phyloP scores from a whole-genome alignment of 2,888 invertebrate species.

The Erebia ligea region DNA sequence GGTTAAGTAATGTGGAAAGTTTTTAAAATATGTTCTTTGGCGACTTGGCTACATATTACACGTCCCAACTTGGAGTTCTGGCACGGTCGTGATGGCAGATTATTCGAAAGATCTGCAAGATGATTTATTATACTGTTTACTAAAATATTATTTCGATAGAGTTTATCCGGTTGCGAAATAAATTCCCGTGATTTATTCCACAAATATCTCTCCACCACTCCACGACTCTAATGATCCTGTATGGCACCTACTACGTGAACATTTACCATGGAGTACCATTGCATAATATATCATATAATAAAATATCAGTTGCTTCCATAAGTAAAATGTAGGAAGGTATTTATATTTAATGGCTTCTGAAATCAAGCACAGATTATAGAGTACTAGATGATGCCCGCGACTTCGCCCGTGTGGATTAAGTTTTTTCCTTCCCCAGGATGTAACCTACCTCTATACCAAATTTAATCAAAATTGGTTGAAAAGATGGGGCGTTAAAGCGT shows the following conservation, averaged over 20 bases:
- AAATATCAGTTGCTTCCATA: not conserved
- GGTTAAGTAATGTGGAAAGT: slow-evolving; percentile 34
- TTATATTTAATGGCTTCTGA: not conserved
- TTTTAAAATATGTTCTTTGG: slow-evolving; percentile 34
- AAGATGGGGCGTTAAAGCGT: too few species aligned
- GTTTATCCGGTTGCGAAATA: slow-evolving; percentile 8
- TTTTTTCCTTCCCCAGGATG: too few species aligned
- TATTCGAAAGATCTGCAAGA: slow-evolving; percentile 24
- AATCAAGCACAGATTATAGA: not conserved
- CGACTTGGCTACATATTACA: slow-evolving; percentile 29
- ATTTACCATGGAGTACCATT: not conserved
- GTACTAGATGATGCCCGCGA: too few species aligned
- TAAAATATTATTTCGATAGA: slow-evolving; percentile 17
- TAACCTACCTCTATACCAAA: too few species aligned
- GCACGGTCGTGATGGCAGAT: slow-evolving; percentile 31
- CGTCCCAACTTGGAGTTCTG: slow-evolving; percentile 34
- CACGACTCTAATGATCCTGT: not conserved
- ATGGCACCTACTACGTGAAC: not conserved
- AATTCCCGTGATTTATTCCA: not conserved
- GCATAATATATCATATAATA: not conserved
- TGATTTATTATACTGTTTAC: slow-evolving; percentile 22
- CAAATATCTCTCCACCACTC: not conserved
- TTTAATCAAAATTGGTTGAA: too few species aligned
- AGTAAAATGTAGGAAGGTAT: not conserved
- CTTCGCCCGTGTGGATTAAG: too few species aligned